These are phyloP conservation scores for Cyanoramphus novaezelandiae DNA, from an alignment of 2,113 vertebrate genomes.

Conservation along the genomic window DNA sequence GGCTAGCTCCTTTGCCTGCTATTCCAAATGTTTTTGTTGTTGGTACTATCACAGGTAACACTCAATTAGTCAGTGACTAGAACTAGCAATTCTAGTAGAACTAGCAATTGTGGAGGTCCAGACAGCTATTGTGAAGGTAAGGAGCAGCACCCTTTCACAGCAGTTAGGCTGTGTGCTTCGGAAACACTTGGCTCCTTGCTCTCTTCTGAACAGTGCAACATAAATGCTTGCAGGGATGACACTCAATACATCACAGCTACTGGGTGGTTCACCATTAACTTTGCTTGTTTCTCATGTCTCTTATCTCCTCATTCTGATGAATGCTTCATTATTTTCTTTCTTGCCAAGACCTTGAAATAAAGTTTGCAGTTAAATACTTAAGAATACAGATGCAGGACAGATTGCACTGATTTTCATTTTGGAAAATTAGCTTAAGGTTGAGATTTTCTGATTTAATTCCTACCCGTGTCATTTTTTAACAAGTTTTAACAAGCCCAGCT, in stretches of 20 bases:
- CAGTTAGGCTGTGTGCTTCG: background rate
- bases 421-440: background rate
- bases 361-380: background rate
- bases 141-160: background rate
- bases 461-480: background rate
- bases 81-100: background rate
- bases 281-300: background rate
- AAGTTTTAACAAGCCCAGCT: background rate
- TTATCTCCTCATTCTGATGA: background rate
- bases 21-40: background rate
- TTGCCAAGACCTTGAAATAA: background rate
- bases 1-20: background rate
- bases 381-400: background rate
- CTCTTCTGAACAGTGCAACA: rapidly evolving
- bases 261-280: background rate
- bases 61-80: rapidly evolving
- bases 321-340: background rate
- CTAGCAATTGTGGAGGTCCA: background rate
- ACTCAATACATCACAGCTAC: background rate
- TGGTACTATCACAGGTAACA: background rate
- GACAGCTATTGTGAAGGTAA: background rate
- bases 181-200: background rate
- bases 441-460: background rate
- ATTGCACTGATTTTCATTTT: background rate
- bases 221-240: background rate